Base-by-base conservation (phyloP, 2,113 vertebrate genomes). In the Siphamia tubifer region DNA sequence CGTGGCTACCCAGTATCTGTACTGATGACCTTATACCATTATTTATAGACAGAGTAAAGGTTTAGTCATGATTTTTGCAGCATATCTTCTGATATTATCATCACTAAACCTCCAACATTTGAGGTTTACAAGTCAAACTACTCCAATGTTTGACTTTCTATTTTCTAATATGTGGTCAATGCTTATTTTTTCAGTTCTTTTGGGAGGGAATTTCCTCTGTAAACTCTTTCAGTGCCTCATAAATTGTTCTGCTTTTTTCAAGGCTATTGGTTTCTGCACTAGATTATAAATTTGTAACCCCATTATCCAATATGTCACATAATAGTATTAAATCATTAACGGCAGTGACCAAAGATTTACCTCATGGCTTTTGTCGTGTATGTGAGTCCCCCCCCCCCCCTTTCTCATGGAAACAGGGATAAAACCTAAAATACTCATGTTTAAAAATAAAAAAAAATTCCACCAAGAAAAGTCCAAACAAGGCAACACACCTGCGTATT, bases 401-500 rank as follows among this genome's bases (percentile, higher is more conserved):
- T 42, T 32, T 70, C 8, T 44, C 60, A 36, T 19, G 4, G 11
- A 2, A 12, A 25, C 0, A n/a, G 1, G 20, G 13, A 34, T 4
- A 47, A 54, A 16, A 35, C n/a, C 24, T 21, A 3, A 19, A 2
- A 53, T 44, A 52, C 68, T 11, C 19, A 25, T 43, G 21, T 63
- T 56, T 38, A 64, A 45, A 60, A 30, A 34, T 62, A 21, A 8
- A 21, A 68, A 32, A n/a, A n/a, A n/a, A n/a, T 65, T 1, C 1
- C 11, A 47, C 12, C 36, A 3, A 23, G n/a, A 47, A 9, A 11
- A 1, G n/a, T n/a, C 57, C 69, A 77, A 72, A 81, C 54, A 68
- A 68, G 68, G 61, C 71, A 28, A 42, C 19, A 16, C 43, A 32
- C 19, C 25, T 70, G 17, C 44, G 44, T 35, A 38, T 55, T 42